phyloP scores from a whole-genome alignment of 2,888 invertebrate genomes.

The Parapristionchus giblindavisi region DNA sequence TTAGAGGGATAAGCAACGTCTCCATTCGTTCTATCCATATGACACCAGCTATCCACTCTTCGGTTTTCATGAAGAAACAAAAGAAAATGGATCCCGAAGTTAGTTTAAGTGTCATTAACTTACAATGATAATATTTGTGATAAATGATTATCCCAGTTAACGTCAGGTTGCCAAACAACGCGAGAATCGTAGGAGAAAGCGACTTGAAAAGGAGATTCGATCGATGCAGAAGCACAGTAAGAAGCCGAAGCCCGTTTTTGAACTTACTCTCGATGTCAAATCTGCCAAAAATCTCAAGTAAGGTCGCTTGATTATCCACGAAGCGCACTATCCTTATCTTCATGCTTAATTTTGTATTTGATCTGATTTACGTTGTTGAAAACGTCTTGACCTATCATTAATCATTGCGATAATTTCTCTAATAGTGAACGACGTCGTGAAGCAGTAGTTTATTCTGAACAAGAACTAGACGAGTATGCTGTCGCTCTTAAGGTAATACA shows the following conservation, averaged over 20 bases:
- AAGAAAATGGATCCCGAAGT: constrained; percentile 68
- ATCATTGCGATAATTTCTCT: not conserved
- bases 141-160: too few relatives aligned
- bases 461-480: constrained; percentile 74
- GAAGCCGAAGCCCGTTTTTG: constrained; percentile 89
- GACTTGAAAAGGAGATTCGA: constrained; percentile 82
- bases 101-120: not conserved
- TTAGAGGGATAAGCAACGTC: not conserved
- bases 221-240: constrained; percentile 82
- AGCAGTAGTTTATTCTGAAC: constrained; percentile 70
- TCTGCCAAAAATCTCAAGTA: constrained; percentile 63
- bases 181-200: constrained; percentile 83
- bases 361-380: too few relatives aligned
- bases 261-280: constrained; percentile 76
- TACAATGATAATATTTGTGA: not conserved
- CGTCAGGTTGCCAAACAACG: constrained; percentile 81
- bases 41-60: constrained; percentile 41
- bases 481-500: constrained; percentile 53
- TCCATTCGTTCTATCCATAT: constrained; percentile 40
- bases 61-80: constrained; percentile 65
- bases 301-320: too few relatives aligned
- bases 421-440: constrained; percentile 68
- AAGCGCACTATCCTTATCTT: too few relatives aligned
- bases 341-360: too few relatives aligned
- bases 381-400: constrained; percentile 2